Percentiles rank a stretch among this genome's conserved stretches.
Conservation (phyloP, 2,113 vertebrate species). For the Gambusia affinis region DNA sequence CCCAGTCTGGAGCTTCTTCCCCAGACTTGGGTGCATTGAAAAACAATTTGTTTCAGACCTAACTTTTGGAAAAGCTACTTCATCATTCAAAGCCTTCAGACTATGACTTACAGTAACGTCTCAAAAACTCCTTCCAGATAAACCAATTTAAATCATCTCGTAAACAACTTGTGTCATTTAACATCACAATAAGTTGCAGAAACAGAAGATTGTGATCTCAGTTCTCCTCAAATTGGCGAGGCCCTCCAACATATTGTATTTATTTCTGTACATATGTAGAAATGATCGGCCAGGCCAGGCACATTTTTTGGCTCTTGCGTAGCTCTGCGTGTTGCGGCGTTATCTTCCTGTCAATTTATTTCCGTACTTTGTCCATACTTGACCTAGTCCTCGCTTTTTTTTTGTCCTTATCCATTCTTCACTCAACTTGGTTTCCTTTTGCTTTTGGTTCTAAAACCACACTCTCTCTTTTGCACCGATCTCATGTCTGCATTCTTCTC, state of each 20-base stretch:
- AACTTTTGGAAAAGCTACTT: neutral
- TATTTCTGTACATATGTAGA: neutral
- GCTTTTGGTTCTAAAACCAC: conserved; percentile 58
- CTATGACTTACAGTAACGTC: neutral
- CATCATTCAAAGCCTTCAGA: neutral
- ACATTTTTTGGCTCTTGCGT: conserved; percentile 5
- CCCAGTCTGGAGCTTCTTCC: neutral
- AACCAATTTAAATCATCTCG: neutral
- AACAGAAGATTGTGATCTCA: neutral
- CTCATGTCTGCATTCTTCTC: conserved; percentile 77
- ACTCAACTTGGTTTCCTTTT: conserved; percentile 54
- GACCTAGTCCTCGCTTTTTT: conserved; percentile 40
- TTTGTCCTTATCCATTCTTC: conserved; percentile 50
- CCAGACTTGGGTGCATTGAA: neutral
- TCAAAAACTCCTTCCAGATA: neutral
- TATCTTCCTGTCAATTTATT: conserved; percentile 4
- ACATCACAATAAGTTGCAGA: neutral
- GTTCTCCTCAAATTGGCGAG: neutral
- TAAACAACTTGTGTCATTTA: neutral
- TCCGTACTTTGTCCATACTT: conserved; percentile 21
- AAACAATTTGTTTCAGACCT: neutral
- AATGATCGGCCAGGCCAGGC: neutral
- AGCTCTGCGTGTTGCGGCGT: conserved; percentile 1
- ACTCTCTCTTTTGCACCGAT: conserved; percentile 62
- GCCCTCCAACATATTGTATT: neutral